Percentiles rank a stretch among this genome's conserved stretches.
Conservation (phyloP, 2,888 invertebrate species). For the Aphidoletes aphidimyza region DNA sequence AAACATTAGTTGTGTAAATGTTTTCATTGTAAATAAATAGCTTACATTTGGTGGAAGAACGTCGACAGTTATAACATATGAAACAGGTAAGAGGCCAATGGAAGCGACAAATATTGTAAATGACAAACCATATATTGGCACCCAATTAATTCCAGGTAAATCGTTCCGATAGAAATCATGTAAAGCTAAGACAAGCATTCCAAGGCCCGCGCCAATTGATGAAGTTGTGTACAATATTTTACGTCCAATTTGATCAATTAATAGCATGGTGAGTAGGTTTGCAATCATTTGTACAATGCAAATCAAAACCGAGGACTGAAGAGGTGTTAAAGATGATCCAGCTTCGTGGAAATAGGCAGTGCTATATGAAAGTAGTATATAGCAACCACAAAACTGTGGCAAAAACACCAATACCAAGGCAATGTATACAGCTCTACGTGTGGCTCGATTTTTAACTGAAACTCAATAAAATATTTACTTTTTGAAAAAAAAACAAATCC, state of each 20-base stretch:
- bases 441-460: not conserved
- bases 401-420: not conserved
- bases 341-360: not conserved
- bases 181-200: not conserved
- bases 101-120: conserved; percentile 2
- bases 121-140: not conserved
- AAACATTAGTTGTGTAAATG: not conserved
- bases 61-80: not conserved
- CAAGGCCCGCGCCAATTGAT: not conserved
- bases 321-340: not conserved
- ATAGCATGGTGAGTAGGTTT: not conserved
- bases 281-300: not conserved
- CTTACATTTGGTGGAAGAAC: not conserved
- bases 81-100: not conserved
- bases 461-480: not conserved
- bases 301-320: not conserved
- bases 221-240: not conserved
- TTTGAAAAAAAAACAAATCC: not conserved
- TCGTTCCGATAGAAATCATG: not conserved
- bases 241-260: not conserved
- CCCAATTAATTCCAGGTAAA: not conserved
- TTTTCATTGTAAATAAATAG: not conserved
- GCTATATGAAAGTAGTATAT: not conserved
- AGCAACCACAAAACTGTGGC: conserved; percentile 2
- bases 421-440: not conserved